Conservation (phyloP, 2,797 vertebrate species). For the Megaceryle alcyon region DNA sequence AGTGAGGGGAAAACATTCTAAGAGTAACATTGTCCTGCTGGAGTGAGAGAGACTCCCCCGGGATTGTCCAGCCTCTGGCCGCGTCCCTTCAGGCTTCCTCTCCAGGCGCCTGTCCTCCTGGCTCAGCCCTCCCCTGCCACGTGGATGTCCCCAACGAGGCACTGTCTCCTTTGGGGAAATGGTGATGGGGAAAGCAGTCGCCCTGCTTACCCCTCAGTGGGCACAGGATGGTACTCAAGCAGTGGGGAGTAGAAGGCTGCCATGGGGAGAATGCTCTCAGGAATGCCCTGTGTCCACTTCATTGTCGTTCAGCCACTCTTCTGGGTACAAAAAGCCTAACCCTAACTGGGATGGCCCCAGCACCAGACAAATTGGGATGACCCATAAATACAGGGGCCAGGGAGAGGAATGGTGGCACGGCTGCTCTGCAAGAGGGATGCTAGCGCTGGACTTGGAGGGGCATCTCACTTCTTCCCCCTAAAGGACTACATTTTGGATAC, state of each 20-base stretch:
- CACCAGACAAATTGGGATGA: neutral
- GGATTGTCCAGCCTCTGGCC: neutral
- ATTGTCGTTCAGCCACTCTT: neutral
- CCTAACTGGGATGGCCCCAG: neutral
- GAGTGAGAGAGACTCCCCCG: neutral
- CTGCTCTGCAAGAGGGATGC: neutral
- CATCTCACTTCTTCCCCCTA: neutral
- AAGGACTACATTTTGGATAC: neutral
- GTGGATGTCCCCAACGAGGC: neutral
- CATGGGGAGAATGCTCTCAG: fast-evolving
- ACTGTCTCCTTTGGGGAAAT: fast-evolving
- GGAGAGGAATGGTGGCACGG: fast-evolving
- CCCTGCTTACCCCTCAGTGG: neutral
- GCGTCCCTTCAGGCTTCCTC: neutral
- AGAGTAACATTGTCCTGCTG: neutral
- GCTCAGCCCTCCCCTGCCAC: neutral
- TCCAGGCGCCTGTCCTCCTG: conserved; percentile 22
- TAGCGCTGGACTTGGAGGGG: neutral
- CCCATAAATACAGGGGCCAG: neutral
- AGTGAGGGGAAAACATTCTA: neutral
- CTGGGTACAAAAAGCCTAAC: neutral
- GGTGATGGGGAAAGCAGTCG: fast-evolving
- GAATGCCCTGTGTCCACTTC: fast-evolving
- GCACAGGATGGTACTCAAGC: neutral
- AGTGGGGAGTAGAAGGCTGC: neutral